Conservation (phyloP, 2,113 vertebrate species). For the Zapornia atra region DNA sequence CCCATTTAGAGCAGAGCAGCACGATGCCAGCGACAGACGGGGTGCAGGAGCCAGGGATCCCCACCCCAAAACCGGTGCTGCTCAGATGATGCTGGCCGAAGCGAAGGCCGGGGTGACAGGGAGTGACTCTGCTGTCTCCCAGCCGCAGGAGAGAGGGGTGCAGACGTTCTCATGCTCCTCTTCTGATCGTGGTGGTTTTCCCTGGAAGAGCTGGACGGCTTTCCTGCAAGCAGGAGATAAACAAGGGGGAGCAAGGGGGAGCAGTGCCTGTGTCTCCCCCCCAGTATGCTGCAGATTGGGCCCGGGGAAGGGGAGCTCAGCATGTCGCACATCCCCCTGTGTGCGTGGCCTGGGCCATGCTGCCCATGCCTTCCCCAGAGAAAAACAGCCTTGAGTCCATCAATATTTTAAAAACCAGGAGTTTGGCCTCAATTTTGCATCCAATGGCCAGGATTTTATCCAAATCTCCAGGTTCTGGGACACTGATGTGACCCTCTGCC, state of each 20-base stretch:
- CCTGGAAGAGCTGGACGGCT: conserved; percentile 49
- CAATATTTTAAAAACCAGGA: fast-evolving
- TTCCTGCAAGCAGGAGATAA: conserved; percentile 65
- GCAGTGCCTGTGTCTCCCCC: not conserved
- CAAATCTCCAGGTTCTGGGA: not conserved
- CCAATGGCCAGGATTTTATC: not conserved
- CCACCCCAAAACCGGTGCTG: not conserved
- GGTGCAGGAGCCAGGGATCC: not conserved
- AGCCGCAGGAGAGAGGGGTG: conserved; percentile 75
- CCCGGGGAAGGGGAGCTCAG: fast-evolving
- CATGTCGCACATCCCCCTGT: fast-evolving
- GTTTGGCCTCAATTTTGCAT: not conserved
- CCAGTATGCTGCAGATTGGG: fast-evolving
- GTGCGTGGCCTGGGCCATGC: not conserved
- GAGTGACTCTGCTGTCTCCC: conserved; percentile 76
- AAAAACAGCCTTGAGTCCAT: not conserved
- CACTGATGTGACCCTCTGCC: not conserved
- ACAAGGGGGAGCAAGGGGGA: not conserved
- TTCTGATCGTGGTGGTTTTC: conserved; percentile 20
- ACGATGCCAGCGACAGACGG: not conserved
- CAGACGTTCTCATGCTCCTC: conserved; percentile 62
- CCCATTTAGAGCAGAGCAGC: conserved; percentile 8
- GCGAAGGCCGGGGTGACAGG: conserved; percentile 69
- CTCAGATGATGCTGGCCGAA: conserved; percentile 77
- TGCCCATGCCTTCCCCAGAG: fast-evolving